Base-by-base conservation (phyloP, 2,113 vertebrate species). In the Hemichromis elongatus region DNA sequence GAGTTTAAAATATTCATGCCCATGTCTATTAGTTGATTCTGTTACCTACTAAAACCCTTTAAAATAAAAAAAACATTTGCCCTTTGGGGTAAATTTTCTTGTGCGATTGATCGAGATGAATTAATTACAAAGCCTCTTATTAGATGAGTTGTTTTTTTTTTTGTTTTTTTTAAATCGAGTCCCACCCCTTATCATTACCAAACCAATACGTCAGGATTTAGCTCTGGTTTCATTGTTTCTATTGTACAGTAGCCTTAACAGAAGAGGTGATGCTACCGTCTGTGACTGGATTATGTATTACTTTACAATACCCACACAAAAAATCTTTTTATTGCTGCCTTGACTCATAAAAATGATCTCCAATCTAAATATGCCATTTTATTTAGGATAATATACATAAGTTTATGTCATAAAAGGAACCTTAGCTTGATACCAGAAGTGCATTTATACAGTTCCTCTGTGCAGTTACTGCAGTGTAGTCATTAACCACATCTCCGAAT, bases 401-500 rank as follows among this genome's bases (percentile, higher is more conserved):
- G 33, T 40, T 40, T 66, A 66, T 66, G 16, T 30, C 26, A 66
- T 50, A 75, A n/a, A 75, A 75, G 9, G 68, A 75, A 50, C 26
- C 42, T 26, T 13, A 30, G 0, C 68, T 30, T 50, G 9, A 50
- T 50, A 75, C 24, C 5, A 45, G 42, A 11, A n/a, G 18, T 45
- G 83, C n/a, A 30, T 54, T 47, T 47, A 42, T 24, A 21, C 56
- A 28, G 28, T 13, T 16, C 35, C 11, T 10, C 21, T 52, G 13
- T 79, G 54, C 42, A 26, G 35, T 55, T 73, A 53, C 30, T 57
- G 79, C 54, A 55, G 7, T 33, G 19, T 28, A 10, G 24, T 7
- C n/a, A 26, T 75, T 59, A 47, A 61, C 52, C 61, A 77, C 37
- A 78, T 56, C 63, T 93, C 90, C 93, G 82, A 90, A 93, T 93